Evolutionary conservation across 2,888 invertebrate species (phyloP).

Genomic region (Heliconius hortense): DNA sequence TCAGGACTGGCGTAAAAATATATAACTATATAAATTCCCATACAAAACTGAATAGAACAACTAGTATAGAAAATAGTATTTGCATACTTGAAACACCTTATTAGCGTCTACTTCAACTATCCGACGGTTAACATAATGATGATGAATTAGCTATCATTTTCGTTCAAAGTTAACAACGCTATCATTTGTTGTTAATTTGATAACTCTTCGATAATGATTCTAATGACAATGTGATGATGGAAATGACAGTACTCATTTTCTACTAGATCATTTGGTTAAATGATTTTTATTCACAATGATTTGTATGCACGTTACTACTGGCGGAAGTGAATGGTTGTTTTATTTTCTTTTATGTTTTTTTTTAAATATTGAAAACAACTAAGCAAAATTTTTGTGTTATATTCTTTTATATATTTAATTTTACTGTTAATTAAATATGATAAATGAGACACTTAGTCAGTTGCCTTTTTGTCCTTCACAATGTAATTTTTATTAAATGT

Average conservation of each 20-base stretch:
- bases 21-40: background rate
- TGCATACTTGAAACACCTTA: background rate
- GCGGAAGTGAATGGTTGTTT: background rate
- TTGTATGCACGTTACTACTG: background rate
- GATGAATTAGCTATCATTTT: slow-evolving; percentile 3
- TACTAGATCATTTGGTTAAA: background rate
- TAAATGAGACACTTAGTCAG: background rate
- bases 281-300: background rate
- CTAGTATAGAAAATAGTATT: background rate
- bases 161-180: slow-evolving; percentile 4
- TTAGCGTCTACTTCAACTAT: background rate
- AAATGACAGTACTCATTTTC: slow-evolving; percentile 1
- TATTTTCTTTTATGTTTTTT: background rate
- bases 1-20: too few species aligned
- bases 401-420: too few species aligned
- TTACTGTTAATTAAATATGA: background rate
- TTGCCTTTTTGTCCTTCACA: too few species aligned
- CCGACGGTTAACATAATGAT: slow-evolving; percentile 1
- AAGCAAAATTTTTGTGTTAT: background rate
- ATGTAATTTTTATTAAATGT: too few species aligned
- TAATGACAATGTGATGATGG: slow-evolving; percentile 2
- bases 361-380: background rate
- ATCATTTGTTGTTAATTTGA: slow-evolving; percentile 7
- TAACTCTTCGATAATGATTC: slow-evolving; percentile 9
- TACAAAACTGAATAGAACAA: background rate